Percentiles rank a stretch among this genome's conserved stretches.
Conservation (phyloP, 1,140 invertebrate genomes). For the Drosophila mayri region DNA sequence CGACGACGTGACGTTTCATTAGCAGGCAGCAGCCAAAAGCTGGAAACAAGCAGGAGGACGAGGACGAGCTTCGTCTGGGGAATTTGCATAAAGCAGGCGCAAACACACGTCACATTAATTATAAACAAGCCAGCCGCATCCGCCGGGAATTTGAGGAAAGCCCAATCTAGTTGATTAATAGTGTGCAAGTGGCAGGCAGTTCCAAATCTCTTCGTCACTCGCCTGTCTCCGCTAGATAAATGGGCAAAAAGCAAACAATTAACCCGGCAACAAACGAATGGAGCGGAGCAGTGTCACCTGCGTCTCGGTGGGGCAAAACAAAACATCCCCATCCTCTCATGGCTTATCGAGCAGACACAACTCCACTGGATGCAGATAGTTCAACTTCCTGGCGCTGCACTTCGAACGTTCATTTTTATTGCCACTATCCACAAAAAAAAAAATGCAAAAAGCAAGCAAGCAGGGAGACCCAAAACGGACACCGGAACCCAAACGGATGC, state of each 20-base stretch:
- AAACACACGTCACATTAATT: slow-evolving; percentile 71
- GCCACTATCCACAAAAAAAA: slow-evolving; percentile 52
- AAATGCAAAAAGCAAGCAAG: no score
- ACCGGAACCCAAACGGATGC: slow-evolving; percentile 57
- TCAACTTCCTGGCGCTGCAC: slow-evolving; percentile 55
- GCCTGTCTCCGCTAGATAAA: slow-evolving; percentile 62
- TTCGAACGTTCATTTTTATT: slow-evolving; percentile 69
- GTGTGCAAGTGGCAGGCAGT: slow-evolving; percentile 61
- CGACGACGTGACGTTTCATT: slow-evolving; percentile 77
- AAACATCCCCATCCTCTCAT: slow-evolving; percentile 1
- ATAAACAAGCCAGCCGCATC: slow-evolving; percentile 61
- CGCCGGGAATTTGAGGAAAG: slow-evolving; percentile 29
- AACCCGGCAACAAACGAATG: slow-evolving; percentile 50
- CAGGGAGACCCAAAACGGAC: slow-evolving; percentile 43
- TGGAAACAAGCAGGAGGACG: slow-evolving; percentile 1
- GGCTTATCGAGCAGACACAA: slow-evolving; percentile 55
- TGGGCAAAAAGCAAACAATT: slow-evolving; percentile 75
- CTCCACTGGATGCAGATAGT: slow-evolving; percentile 62
- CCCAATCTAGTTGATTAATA: slow-evolving; percentile 80
- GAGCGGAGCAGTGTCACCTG: slow-evolving; percentile 57
- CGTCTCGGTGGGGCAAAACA: slow-evolving; percentile 14
- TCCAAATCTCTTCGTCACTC: slow-evolving; percentile 63
- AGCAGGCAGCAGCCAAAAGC: slow-evolving; percentile 37
- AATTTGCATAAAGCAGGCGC: slow-evolving; percentile 58
- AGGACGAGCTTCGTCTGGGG: slow-evolving; percentile 47